Percentiles rank a stretch among this genome's conserved stretches.
Evolutionary conservation across 1,140 invertebrate species (phyloP).

Genomic region (Drosophila nikananu): DNA sequence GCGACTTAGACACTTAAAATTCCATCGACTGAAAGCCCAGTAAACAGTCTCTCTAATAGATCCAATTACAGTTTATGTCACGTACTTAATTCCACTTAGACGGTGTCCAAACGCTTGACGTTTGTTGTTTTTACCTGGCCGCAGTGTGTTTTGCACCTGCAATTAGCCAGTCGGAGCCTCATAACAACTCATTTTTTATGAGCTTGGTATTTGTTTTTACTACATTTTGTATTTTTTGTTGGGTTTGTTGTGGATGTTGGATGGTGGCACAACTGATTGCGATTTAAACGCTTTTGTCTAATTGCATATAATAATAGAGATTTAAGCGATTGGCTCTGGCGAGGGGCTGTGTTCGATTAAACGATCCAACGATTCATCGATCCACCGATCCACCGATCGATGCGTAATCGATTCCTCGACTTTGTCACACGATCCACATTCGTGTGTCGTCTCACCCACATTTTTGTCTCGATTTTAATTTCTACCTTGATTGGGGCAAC

Average conservation of each 20-base stretch:
- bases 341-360: slow-evolving; percentile 10
- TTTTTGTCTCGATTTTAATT: background rate
- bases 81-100: slow-evolving; percentile 80
- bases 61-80: slow-evolving; percentile 79
- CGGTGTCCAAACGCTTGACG: slow-evolving; percentile 66
- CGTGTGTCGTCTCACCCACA: slow-evolving; percentile 46
- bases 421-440: slow-evolving; percentile 77
- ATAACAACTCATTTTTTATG: slow-evolving; percentile 73
- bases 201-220: slow-evolving; percentile 46
- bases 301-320: slow-evolving; percentile 75
- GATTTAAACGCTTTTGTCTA: slow-evolving; percentile 76
- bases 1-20: slow-evolving; percentile 53
- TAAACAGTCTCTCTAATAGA: slow-evolving; percentile 69
- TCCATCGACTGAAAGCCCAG: slow-evolving; percentile 33
- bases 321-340: slow-evolving; percentile 32
- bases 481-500: slow-evolving; percentile 56
- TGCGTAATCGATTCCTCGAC: slow-evolving; percentile 48
- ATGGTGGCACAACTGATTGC: slow-evolving; percentile 58
- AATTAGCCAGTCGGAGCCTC: slow-evolving; percentile 73
- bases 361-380: slow-evolving; percentile 28
- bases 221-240: slow-evolving; percentile 32
- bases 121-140: slow-evolving; percentile 44
- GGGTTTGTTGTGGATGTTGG: slow-evolving; percentile 25
- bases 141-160: slow-evolving; percentile 63
- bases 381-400: slow-evolving; percentile 48